Base-by-base conservation (phyloP, 2,888 invertebrate genomes). In the Ichneumon xanthorius region DNA sequence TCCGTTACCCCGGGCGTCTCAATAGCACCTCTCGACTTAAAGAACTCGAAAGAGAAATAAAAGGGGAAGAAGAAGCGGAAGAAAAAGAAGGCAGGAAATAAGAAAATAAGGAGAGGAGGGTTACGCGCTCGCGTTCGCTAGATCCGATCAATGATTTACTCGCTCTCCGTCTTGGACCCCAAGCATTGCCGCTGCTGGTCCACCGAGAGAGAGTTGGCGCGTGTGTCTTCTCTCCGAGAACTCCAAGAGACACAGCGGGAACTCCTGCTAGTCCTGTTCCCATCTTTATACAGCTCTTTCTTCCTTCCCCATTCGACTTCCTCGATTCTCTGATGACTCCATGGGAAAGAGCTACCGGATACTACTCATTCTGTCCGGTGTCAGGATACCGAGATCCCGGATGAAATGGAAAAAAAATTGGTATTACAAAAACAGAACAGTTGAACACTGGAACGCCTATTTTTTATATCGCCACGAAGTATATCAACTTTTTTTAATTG, bases 1-100 rank as follows among this genome's bases (percentile, higher is more conserved):
- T 90, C 89, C 90, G 90, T 90, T 90, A 90, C 90, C 87, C 77
- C 86, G 87, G 90, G 90, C 90, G 90, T 90, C 90, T 90, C 90
- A 90, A 90, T 90, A 89, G 89, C 87, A 85, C 86, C 84, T 83
- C 82, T 40, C 85, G 83, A 79, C 72, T 73, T 68, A 81, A 85
- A 81, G 73, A 81, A 81, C 80, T 80, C 63, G 82, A 55, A 19
- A 26, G 67, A 79, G 75, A 82, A 71, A 82, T 71, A 82, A 82
- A 75, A 84, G 30, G 61, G 26, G 45, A 14, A n/a, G 50, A 40
- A 14, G 14, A 48, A 19, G 11, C 7, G 14, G 58, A 76, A 50
- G 37, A 72, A 50, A 11, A 61, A 58, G 65, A 65, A 48, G n/a
- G 19, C 16, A 30, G 26, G 26, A 71, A 50, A 70, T 70, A 79